phyloP scores from a whole-genome alignment of 1,140 invertebrate genomes.

The Lepidurus arcticus region DNA sequence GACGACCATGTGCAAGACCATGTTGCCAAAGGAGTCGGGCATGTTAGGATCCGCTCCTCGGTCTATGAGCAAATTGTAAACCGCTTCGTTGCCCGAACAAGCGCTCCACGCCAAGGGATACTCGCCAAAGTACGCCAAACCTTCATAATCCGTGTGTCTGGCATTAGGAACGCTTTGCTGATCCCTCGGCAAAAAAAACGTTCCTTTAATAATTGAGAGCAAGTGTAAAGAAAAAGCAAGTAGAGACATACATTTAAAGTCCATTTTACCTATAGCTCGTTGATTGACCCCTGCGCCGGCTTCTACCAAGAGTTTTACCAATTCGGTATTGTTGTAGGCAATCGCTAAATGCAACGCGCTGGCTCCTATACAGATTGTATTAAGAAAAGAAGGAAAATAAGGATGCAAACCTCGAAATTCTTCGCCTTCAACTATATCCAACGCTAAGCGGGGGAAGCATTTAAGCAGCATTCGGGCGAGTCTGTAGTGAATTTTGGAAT shows the following conservation, averaged over 20 bases:
- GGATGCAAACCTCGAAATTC: conserved; percentile 77
- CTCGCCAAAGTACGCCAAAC: conserved; percentile 89
- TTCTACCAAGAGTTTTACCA: conserved; percentile 87
- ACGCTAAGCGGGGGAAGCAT: conserved; percentile 81
- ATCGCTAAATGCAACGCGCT: conserved; percentile 93
- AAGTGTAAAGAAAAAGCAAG: background rate
- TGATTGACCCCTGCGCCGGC: conserved; percentile 85
- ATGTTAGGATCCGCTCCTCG: conserved; percentile 85
- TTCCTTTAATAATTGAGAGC: conserved; percentile 49
- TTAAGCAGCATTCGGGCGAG: conserved; percentile 82
- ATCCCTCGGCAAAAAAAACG: conserved; percentile 85
- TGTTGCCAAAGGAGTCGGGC: conserved; percentile 89
- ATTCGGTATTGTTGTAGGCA: conserved; percentile 89
- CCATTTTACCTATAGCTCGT: conserved; percentile 71
- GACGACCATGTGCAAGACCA: conserved; percentile 97
- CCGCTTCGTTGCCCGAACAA: conserved; percentile 90
- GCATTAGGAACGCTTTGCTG: conserved; percentile 69
- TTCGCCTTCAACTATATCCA: conserved; percentile 94
- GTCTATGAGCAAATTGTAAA: conserved; percentile 93
- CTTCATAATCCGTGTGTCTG: conserved; percentile 87
- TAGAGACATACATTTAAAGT: conserved; percentile 7
- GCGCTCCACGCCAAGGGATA: conserved; percentile 95
- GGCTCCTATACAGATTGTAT: conserved; percentile 56
- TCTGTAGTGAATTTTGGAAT: conserved; percentile 75
- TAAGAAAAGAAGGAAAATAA: conserved; percentile 13